These are phyloP conservation scores for Parnassius mnemosyne DNA, from an alignment of 2,888 invertebrate species.

Conservation along the genomic window DNA sequence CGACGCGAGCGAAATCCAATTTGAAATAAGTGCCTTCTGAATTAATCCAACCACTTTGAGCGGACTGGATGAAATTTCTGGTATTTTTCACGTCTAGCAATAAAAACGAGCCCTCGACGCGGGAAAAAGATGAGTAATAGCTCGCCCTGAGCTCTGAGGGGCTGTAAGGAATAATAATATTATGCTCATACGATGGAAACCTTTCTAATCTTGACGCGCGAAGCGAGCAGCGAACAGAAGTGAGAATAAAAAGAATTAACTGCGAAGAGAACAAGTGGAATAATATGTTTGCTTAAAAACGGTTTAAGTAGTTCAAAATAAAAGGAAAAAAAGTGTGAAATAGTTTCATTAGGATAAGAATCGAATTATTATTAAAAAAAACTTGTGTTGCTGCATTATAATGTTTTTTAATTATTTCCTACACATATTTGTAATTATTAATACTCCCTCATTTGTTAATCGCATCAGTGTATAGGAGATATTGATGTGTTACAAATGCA, in stretches of 20 bases:
- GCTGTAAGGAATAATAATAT: conserved; percentile 75
- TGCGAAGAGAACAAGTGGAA: conserved; percentile 13
- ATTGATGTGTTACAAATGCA: no score
- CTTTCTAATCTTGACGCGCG: conserved; percentile 59
- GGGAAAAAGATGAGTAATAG: conserved; percentile 77
- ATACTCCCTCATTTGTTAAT: no score
- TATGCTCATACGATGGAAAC: conserved; percentile 65
- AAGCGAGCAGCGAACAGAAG: conserved; percentile 18
- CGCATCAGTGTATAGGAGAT: no score
- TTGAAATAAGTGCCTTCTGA: conserved; percentile 79
- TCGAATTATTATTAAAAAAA: no score
- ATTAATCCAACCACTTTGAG: conserved; percentile 78
- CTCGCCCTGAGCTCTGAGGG: conserved; percentile 63
- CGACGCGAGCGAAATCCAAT: conserved; percentile 73
- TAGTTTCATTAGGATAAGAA: no score
- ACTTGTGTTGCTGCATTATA: no score
- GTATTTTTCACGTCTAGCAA: conserved; percentile 79
- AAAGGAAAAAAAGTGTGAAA: no score
- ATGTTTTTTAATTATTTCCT: no score
- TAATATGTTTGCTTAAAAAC: conserved; percentile 13
- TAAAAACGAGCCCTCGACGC: conserved; percentile 73
- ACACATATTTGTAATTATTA: no score
- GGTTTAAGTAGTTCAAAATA: conserved; percentile 7
- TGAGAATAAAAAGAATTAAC: conserved; percentile 20
- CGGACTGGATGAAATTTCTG: conserved; percentile 77